These are phyloP conservation scores for Symphodus melops DNA, from an alignment of 2,113 vertebrate genomes.

Conservation along the genomic window DNA sequence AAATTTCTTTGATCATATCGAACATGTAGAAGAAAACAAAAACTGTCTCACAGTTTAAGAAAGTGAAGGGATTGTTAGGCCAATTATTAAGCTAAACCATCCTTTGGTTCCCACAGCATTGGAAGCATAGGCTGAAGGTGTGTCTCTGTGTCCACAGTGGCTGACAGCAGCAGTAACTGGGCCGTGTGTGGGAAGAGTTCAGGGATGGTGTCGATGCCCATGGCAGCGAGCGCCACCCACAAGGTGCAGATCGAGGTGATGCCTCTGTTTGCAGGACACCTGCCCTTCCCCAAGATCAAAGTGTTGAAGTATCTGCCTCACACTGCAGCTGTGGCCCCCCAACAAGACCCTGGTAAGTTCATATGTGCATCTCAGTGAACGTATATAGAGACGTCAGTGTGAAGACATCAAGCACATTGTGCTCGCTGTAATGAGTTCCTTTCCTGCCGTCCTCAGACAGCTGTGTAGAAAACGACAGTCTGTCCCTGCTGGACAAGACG, in stretches of 20 bases:
- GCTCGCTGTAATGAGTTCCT: not conserved
- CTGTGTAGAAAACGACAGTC: slow-evolving; percentile 94
- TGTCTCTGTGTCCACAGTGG: slow-evolving; percentile 83
- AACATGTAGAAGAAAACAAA: no score
- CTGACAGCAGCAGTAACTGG: slow-evolving; percentile 98
- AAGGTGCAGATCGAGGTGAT: slow-evolving; percentile 97
- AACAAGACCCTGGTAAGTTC: slow-evolving; percentile 90
- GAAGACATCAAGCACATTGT: no score
- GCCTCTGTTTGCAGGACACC: slow-evolving; percentile 93
- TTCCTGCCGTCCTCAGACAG: slow-evolving; percentile 84
- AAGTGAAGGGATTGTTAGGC: no score
- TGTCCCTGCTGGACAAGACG: slow-evolving; percentile 92
- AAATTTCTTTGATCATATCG: no score
- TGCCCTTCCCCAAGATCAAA: slow-evolving; percentile 94
- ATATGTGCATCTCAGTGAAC: no score
- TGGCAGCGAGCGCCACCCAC: slow-evolving; percentile 87
- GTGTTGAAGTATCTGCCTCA: slow-evolving; percentile 96
- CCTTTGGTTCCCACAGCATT: no score
- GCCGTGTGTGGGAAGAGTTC: slow-evolving; percentile 98
- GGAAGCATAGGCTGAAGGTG: not conserved
- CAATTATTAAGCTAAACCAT: no score
- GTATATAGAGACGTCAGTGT: no score
- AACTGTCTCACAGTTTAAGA: no score
- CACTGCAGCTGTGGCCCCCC: slow-evolving; percentile 87
- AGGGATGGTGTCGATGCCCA: slow-evolving; percentile 93